Base-by-base conservation (phyloP, 1,140 invertebrate genomes). In the Sitobion miscanthi region DNA sequence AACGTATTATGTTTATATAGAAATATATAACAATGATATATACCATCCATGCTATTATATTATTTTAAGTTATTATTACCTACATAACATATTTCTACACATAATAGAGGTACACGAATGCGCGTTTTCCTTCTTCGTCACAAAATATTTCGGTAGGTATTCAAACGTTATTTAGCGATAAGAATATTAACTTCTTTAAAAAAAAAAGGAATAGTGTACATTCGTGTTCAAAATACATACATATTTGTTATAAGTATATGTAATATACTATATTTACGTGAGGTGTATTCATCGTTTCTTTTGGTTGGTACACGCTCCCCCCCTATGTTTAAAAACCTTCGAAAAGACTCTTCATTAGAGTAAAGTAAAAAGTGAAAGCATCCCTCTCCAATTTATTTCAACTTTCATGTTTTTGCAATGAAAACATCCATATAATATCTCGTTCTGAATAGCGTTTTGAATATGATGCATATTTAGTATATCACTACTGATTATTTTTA, bases 221-320 rank as follows among this genome's bases (percentile, higher is more conserved):
- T n/a, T 77, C 14, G 62, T 77, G 62, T 77, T 77, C n/a, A 77
- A 77, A 77, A 77, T 77, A 14, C n/a, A 77, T 77, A 17, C n/a
- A 20, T 77, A 77, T 77, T 77, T 77, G n/a, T 77, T 17, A 17
- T 77, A 77, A 77, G 62, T n/a, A 77, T n/a, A 77, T 77, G 62
- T 77, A 77, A 77, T 77, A n/a, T 77, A n/a, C n/a, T 77, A 77
- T 77, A 77, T 77, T 77, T 77, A 77, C 62, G 62, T 77, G 30
- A 14, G 14, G 25, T 69, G 30, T 69, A 69, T 69, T 69, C 62
- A 69, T 69, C 62, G 30, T 69, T 69, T n/a, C 62, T 69, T 30
- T 69, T n/a, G n/a, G 62, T 35, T 17, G 17, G 30, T 77, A 77
- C 30, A 77, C n/a, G 62, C n/a, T 77, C 14, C n/a, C 62, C 62